These are phyloP conservation scores for Acridotheres tristis DNA, from an alignment of 2,797 vertebrate genomes.

Conservation along the genomic window DNA sequence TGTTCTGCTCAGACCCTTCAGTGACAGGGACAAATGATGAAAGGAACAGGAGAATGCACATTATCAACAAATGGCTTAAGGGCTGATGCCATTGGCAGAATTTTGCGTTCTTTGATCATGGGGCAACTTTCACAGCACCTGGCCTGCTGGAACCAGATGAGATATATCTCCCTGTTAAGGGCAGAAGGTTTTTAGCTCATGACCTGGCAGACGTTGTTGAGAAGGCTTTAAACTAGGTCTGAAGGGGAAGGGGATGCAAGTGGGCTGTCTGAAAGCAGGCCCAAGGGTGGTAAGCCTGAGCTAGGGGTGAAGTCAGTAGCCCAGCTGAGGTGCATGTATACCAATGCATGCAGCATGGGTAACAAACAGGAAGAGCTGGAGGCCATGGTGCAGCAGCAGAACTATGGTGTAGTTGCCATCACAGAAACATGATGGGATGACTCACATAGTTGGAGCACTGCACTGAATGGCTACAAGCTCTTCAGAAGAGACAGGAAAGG, in stretches of 20 bases:
- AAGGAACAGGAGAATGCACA: neutral
- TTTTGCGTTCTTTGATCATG: neutral
- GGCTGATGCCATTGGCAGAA: neutral
- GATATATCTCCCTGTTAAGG: neutral
- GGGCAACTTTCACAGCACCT: neutral
- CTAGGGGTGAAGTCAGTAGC: too few species aligned
- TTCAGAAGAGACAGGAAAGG: neutral
- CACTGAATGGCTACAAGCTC: neutral
- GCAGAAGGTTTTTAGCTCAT: neutral
- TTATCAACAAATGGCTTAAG: neutral
- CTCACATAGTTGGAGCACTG: neutral
- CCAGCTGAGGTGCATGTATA: too few species aligned
- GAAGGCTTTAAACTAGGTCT: neutral
- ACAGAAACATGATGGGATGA: too few species aligned
- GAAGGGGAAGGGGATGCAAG: neutral
- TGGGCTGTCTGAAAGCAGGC: too few species aligned
- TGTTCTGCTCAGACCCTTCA: neutral
- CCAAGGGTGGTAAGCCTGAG: too few species aligned
- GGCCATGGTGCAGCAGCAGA: too few species aligned
- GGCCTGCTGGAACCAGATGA: too few species aligned
- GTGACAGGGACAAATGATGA: neutral
- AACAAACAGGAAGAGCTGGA: too few species aligned
- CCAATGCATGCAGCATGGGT: too few species aligned
- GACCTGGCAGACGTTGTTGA: accelerated
- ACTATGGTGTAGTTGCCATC: too few species aligned